Evolutionary conservation across 2,797 vertebrate species (phyloP), one percentile per base, ranked within the genome.

Genomic region (Myotis myotis): DNA sequence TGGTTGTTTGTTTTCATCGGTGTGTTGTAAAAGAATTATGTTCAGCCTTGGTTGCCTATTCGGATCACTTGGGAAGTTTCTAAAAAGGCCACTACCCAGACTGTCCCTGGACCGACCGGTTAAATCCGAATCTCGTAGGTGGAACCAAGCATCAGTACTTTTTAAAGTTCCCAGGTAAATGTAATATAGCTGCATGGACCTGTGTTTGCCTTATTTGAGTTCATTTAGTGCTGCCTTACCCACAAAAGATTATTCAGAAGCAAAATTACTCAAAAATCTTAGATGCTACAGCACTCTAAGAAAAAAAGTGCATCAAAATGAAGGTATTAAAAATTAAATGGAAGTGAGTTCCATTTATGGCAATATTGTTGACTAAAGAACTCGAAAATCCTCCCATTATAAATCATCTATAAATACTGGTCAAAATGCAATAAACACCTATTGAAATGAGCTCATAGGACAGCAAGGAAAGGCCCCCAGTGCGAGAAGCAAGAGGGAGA

Each of bases 281-380:
- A 93, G 72, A 80, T 66, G 30, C 68, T 7, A 23, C 20, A 51
- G 68, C 82, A n/a, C 41, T 86, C 44, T 71, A 38, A 79, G 76
- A 38, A 64, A 74, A 79, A 86, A 78, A 66, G 91, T 75, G 13
- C 49, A 86, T 82, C 55, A 19, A 78, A 86, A 53, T 55, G 12
- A 75, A 89, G 23, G 68, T 76, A 74, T 33, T 74, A 88, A 82
- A 68, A 85, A 70, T 82, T 47, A 96, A 93, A 36, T 75, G 66
- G 93, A 93, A 89, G 44, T 7, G 44, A 79, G 36, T 82, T 95
- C 57, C 17, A 70, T 83, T 93, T 89, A 47, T 93, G 93, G 85
- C 41, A 94, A 30, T 68, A 86, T 47, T 44, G 84, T 22, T 38
- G 44, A 89, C 28, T 44, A 91, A 64, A 44, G 87, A 80, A 95